These are phyloP conservation scores for Poeciliopsis occidentalis DNA, from an alignment of 2,113 vertebrate genomes.

Conservation along the genomic window DNA sequence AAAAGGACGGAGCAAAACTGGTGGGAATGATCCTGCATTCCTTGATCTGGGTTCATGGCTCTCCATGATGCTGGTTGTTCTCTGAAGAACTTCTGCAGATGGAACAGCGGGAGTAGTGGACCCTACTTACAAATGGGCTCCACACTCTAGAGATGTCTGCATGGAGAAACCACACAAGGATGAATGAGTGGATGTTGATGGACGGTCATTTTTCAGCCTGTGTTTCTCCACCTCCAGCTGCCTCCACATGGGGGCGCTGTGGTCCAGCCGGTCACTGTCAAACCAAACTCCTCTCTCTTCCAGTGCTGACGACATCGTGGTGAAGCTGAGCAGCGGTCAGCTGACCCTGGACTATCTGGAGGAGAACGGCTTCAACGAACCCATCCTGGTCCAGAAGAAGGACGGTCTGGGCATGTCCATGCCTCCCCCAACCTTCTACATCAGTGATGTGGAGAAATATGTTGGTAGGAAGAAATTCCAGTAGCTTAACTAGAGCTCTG, in stretches of 20 bases:
- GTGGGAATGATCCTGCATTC: too few species aligned
- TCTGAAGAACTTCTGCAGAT: neutral
- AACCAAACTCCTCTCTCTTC: neutral
- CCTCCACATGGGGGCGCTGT: conserved; percentile 62
- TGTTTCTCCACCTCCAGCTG: too few species aligned
- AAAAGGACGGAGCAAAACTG: too few species aligned
- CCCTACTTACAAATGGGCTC: too few species aligned
- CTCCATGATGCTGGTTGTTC: neutral
- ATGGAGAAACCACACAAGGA: too few species aligned
- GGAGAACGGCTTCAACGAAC: conserved; percentile 92
- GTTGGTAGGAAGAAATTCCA: conserved; percentile 83
- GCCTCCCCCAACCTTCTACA: conserved; percentile 95
- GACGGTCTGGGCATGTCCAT: conserved; percentile 91
- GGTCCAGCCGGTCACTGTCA: neutral
- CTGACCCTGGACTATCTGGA: conserved; percentile 91
- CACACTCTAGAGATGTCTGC: too few species aligned
- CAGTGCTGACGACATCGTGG: conserved; percentile 93
- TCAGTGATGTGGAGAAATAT: conserved; percentile 97
- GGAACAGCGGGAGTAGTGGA: too few species aligned
- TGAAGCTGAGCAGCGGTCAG: conserved; percentile 89
- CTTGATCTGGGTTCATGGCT: neutral
- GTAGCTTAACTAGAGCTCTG: too few species aligned
- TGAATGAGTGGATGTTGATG: too few species aligned
- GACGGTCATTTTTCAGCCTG: too few species aligned
- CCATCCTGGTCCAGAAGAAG: conserved; percentile 94